Base-by-base conservation (phyloP, 2,797 vertebrate species). In the Ctenopoma kingsleyae region DNA sequence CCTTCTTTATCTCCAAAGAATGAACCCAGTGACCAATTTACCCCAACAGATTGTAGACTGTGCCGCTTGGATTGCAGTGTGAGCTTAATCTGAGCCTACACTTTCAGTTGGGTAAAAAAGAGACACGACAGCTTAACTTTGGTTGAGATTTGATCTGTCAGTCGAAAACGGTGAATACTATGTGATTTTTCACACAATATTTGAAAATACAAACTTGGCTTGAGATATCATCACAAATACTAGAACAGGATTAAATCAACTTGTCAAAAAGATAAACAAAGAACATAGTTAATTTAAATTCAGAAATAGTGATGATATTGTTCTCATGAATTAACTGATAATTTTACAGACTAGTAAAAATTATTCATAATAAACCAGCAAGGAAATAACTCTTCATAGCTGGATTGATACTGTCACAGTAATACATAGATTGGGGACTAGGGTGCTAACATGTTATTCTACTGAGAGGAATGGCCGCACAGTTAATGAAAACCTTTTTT, bases 1-100 rank as follows among this genome's bases (percentile, higher is more conserved):
- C n/a, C n/a, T 57, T 62, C 43, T 66, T 74, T 43, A 73, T 56
- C 56, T 48, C 35, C 11, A 62, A 49, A 71, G 70, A 81, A 77
- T 58, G 67, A 78, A 27, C 68, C 81, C 52, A 82, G 72, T 71
- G 53, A 85, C 60, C 67, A 89, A 89, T 87, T 89, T 87, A 78
- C 77, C 84, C 74, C 64, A 80, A 66, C 82, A 87, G 84, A 90
- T 85, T 91, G 87, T 82, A 82, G 83, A 81, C 30, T 79, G 68
- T 84, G 67, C 51, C 20, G 67, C 67, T 61, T 82, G 67, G 76
- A 87, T 88, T 89, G 80, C 66, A 78, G 63, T 22, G 58, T 54
- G 65, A 69, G 81, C 74, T 89, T 90, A 90, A 90, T 91, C 86
- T 81, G 53, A 83, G 58, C 60, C 78, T 35, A 57, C 76, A 80